phyloP scores from a whole-genome alignment of 2,113 vertebrate species.

The Brachypteracias leptosomus region DNA sequence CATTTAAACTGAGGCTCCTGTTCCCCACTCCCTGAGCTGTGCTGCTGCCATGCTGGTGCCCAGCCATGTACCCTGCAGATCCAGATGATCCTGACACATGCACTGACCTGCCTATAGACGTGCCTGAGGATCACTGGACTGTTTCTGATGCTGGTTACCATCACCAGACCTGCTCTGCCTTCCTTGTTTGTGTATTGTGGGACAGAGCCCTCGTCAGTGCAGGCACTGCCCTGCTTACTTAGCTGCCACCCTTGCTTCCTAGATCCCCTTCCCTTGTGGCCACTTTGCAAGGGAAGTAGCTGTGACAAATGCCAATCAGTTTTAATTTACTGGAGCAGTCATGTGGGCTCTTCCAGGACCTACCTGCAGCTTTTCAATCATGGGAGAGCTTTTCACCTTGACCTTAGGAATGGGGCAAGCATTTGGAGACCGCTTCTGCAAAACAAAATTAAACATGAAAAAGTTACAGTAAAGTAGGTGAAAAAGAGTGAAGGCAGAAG shows the following conservation, averaged over 20 bases:
- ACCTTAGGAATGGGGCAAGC: slow-evolving; percentile 65
- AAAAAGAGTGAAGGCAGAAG: background rate
- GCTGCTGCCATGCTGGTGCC: background rate
- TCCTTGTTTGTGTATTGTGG: background rate
- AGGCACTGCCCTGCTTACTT: background rate
- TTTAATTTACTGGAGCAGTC: background rate
- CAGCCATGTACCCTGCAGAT: fast-evolving
- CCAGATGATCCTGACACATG: background rate
- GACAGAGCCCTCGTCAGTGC: background rate
- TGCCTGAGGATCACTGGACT: background rate
- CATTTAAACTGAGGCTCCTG: background rate
- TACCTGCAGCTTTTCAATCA: slow-evolving; percentile 84
- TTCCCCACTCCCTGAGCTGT: background rate
- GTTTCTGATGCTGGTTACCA: background rate
- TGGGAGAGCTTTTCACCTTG: slow-evolving; percentile 81
- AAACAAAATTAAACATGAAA: slow-evolving; percentile 6
- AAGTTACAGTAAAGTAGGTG: background rate
- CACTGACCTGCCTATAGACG: background rate
- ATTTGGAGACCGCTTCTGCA: slow-evolving; percentile 70
- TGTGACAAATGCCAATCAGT: background rate
- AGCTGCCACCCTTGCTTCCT: background rate
- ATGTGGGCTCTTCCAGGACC: background rate
- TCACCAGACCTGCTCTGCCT: background rate
- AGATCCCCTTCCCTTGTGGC: background rate
- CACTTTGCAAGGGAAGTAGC: background rate